Percentiles rank a stretch among this genome's conserved stretches.
Evolutionary conservation across 2,888 invertebrate species (phyloP).

Genomic region (Mesoligia furuncula): DNA sequence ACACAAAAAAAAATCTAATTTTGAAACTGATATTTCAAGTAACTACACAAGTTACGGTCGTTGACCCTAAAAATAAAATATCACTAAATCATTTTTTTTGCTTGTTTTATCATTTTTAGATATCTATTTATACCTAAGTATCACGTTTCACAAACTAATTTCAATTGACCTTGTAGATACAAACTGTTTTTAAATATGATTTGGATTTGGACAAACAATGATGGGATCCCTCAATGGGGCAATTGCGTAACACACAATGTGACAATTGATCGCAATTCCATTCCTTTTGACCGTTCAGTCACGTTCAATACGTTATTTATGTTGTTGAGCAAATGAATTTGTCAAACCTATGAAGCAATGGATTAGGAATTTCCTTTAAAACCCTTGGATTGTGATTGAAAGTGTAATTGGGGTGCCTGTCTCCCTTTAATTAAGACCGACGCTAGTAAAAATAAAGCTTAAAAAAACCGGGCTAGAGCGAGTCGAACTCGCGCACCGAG

Average conservation of each 20-base stretch:
- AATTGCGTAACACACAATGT: background rate
- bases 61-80: no score
- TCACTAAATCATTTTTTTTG: no score
- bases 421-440: background rate
- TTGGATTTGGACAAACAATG: background rate
- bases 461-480: background rate
- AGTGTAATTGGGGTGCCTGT: background rate
- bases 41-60: no score
- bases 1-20: no score
- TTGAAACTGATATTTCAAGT: no score
- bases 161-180: background rate
- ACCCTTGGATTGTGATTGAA: background rate
- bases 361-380: background rate
- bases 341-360: background rate
- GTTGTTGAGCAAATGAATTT: background rate
- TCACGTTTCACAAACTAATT: background rate
- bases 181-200: constrained; percentile 9
- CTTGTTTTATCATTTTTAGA: no score
- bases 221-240: background rate
- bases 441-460: background rate
- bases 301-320: background rate
- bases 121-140: background rate
- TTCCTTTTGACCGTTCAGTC: background rate
- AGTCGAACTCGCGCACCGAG: no score
- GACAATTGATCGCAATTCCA: background rate